Evolutionary conservation across 2,888 invertebrate genomes (phyloP).

Genomic region (Eristalinus sepulchralis): DNA sequence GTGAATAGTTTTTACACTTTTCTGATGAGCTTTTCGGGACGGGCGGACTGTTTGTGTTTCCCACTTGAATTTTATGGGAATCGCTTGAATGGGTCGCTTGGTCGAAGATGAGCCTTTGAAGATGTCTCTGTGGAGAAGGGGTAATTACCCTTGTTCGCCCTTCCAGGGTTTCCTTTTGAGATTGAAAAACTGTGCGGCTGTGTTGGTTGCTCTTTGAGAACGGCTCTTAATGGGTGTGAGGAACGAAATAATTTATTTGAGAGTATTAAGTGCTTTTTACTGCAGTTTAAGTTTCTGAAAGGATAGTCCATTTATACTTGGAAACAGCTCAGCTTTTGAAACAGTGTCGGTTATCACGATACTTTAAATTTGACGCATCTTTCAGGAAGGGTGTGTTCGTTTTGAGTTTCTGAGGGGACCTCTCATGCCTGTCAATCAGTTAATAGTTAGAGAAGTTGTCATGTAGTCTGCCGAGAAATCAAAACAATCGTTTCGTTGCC

Average conservation of each 20-base stretch:
- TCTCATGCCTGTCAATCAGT: no score
- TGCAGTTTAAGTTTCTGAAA: not conserved
- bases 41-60: constrained; percentile 20
- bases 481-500: no score
- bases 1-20: constrained; percentile 10
- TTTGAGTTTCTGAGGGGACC: no score
- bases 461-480: no score
- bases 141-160: constrained; percentile 31
- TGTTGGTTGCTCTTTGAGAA: not conserved
- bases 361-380: no score
- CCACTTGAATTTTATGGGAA: constrained; percentile 36
- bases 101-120: constrained; percentile 28
- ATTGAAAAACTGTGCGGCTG: not conserved
- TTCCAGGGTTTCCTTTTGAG: not conserved
- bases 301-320: no score
- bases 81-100: constrained; percentile 21
- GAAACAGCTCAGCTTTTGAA: no score
- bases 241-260: not conserved
- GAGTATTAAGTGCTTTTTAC: not conserved
- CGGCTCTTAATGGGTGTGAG: not conserved
- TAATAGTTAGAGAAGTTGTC: no score
- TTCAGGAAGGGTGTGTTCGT: no score
- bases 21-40: constrained; percentile 11
- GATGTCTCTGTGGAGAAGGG: constrained; percentile 4
- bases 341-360: no score